Base-by-base conservation (phyloP, 2,888 invertebrate species). In the Melanotus villosus region DNA sequence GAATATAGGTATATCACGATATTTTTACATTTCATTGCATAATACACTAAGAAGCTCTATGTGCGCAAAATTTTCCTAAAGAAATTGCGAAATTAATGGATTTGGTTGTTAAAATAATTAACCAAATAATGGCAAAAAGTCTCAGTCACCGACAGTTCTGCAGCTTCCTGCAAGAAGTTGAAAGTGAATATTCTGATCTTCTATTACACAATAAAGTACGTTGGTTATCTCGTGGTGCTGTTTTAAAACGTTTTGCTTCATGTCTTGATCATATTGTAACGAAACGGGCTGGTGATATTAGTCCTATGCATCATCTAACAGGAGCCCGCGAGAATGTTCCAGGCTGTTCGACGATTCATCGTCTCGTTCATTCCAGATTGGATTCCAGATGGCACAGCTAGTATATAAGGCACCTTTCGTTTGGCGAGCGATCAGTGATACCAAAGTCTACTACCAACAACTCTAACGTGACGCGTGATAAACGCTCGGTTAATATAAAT, bases 121-220 rank as follows among this genome's bases (percentile, higher is more conserved):
- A 75, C 60, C 10, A 62, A 60, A 72, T 75, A 68, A 57, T 75
- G 71, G 73, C 74, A 60, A 76, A 74, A 73, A 71, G 72, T 71
- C 75, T 78, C 71, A 65, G 77, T 73, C 75, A 76, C 77, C 76
- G 73, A 69, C 74, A 78, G 70, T 76, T 76, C 62, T 77, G 75
- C 65, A 74, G 75, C 73, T 26, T 26, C 75, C 7, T 26, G 7
- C 4, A 26, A 7, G 45, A 59, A 43, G 14, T 45, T 6, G 26
- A 59, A n/a, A 59, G 16, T 23, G 5, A 59, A 12, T 62, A 70
- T 73, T 52, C 70, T 71, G 74, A 70, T 34, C 62, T 62, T 50
- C 50, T 62, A 3, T 32, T 62, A 10, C 41, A 50, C 16, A 62
- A 62, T 34, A 50, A 50, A 23, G 62, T 62, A n/a, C 32, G 62